These are phyloP conservation scores for Cebidichthys violaceus DNA, from an alignment of 2,113 vertebrate species.

Conservation along the genomic window DNA sequence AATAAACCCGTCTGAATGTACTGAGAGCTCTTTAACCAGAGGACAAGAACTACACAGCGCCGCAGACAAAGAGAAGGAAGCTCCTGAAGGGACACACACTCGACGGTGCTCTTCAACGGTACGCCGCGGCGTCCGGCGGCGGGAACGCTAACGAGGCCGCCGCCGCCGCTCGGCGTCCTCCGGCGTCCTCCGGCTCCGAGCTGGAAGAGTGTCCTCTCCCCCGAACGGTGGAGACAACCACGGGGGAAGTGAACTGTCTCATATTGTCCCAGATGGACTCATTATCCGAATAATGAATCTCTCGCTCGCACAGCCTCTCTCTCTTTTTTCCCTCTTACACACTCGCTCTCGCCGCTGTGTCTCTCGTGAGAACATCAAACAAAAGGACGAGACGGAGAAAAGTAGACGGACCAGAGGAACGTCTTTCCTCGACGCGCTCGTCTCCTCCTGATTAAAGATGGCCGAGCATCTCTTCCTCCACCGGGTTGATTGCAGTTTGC, in stretches of 20 bases:
- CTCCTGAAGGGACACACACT: slow-evolving; percentile 31
- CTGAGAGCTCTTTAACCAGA: not conserved
- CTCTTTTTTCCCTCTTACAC: slow-evolving; percentile 2
- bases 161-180: slow-evolving; percentile 37
- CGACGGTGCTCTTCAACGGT: slow-evolving; percentile 14
- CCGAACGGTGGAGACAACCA: slow-evolving; percentile 59
- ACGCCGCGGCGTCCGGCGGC: not conserved
- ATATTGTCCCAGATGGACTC: slow-evolving; percentile 74
- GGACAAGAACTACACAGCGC: slow-evolving; percentile 36
- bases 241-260: slow-evolving; percentile 69
- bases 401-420: slow-evolving; percentile 16
- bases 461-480: not conserved
- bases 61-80: slow-evolving; percentile 24
- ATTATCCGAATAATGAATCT: slow-evolving; percentile 72
- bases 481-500: slow-evolving; percentile 43
- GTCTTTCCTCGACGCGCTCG: slow-evolving; percentile 47
- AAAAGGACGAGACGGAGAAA: slow-evolving; percentile 40
- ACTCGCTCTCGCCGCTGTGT: slow-evolving; percentile 24
- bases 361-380: slow-evolving; percentile 68
- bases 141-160: slow-evolving; percentile 47
- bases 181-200: slow-evolving; percentile 48
- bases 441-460: slow-evolving; percentile 52
- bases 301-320: slow-evolving; percentile 11
- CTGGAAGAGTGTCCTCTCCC: slow-evolving; percentile 57
- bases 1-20: slow-evolving; percentile 10